Percentiles rank a stretch among this genome's conserved stretches.
Conservation (phyloP, 2,888 invertebrate genomes). For the Andrena haemorrhoa region DNA sequence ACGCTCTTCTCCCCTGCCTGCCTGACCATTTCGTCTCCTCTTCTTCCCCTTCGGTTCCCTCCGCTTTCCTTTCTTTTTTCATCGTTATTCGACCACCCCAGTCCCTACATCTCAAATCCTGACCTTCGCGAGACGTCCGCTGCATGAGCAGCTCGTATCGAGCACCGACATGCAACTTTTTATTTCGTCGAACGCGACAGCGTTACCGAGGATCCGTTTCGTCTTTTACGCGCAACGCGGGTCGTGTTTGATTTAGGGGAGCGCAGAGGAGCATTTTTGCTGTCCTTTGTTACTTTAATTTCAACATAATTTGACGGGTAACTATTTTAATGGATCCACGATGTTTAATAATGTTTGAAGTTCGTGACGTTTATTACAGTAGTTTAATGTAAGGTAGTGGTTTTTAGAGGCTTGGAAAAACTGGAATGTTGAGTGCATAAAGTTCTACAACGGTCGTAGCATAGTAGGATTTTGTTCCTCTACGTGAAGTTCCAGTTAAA, state of each 20-base stretch:
- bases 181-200: conserved; percentile 14
- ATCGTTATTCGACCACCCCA: neutral
- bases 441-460: too few relatives aligned
- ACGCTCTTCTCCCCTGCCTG: conserved; percentile 33
- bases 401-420: too few relatives aligned
- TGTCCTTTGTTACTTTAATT: too few relatives aligned
- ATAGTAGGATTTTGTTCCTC: too few relatives aligned
- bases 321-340: too few relatives aligned
- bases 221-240: neutral
- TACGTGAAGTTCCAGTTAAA: too few relatives aligned
- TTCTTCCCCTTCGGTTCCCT: neutral
- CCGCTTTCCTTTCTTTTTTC: neutral
- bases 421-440: too few relatives aligned
- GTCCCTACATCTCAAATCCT: conserved; percentile 51
- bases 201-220: neutral
- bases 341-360: too few relatives aligned
- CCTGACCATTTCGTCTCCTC: conserved; percentile 29
- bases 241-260: neutral
- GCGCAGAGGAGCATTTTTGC: neutral
- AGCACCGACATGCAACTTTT: conserved; percentile 21
- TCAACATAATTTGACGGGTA: too few relatives aligned
- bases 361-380: too few relatives aligned
- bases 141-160: conserved; percentile 35
- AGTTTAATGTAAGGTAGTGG: too few relatives aligned
- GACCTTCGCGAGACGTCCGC: conserved; percentile 44